These are phyloP conservation scores for Coranthus polyacanthus DNA, from an alignment of 2,797 vertebrate species.

Conservation along the genomic window DNA sequence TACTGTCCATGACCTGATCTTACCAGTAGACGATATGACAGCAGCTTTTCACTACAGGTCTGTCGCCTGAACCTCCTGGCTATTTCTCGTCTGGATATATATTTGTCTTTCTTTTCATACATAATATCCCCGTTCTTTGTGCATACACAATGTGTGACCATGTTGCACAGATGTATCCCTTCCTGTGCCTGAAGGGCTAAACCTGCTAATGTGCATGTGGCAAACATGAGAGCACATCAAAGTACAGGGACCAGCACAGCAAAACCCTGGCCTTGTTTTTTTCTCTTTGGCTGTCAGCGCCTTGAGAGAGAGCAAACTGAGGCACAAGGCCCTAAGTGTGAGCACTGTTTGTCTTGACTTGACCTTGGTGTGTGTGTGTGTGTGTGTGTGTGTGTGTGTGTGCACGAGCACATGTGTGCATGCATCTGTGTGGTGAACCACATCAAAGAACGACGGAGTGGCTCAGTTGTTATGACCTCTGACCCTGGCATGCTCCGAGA, in stretches of 20 bases:
- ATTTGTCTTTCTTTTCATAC: conserved; percentile 8
- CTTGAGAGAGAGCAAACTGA: conserved; percentile 68
- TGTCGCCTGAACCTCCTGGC: neutral
- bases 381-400: conserved; percentile 10
- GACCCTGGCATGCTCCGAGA: conserved; percentile 78
- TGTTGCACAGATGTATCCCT: conserved; percentile 27
- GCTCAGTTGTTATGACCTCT: conserved; percentile 80
- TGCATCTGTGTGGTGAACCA: conserved; percentile 66
- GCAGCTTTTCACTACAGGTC: neutral
- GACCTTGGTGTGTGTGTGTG: conserved; percentile 62
- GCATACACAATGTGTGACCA: conserved; percentile 3
- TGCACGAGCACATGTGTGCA: conserved; percentile 8
- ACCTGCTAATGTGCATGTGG: conserved; percentile 52
- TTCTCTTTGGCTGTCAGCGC: conserved; percentile 61
- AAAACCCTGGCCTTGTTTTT: conserved; percentile 50
- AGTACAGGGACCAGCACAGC: conserved; percentile 28
- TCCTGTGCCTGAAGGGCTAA: conserved; percentile 31
- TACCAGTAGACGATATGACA: no score
- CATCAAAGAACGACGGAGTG: conserved; percentile 72
- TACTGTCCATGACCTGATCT: no score
- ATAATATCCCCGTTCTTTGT: neutral
- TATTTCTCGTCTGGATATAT: neutral
- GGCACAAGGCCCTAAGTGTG: conserved; percentile 69
- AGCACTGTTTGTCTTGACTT: conserved; percentile 75
- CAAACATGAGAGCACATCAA: conserved; percentile 64